Percentiles rank a stretch among this genome's conserved stretches.
Evolutionary conservation across 1,140 invertebrate genomes (phyloP).

Genomic region (Sarcophaga peregrina): DNA sequence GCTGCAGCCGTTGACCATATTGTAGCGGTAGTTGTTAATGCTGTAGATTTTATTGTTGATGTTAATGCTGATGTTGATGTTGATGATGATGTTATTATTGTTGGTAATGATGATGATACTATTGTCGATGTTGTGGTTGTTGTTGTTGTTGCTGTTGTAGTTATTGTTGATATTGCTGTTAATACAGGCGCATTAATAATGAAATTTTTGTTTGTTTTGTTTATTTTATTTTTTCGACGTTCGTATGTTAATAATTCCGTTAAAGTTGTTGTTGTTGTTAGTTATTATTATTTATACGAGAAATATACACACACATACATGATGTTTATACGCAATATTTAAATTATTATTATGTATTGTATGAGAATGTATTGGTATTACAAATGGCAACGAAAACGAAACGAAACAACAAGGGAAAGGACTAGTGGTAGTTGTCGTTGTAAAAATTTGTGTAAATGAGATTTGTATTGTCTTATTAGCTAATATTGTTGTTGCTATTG

Average conservation of each 20-base stretch:
- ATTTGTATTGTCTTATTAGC: no score
- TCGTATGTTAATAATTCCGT: background rate
- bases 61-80: slow-evolving; percentile 55
- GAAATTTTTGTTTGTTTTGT: slow-evolving; percentile 1
- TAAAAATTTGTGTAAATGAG: no score
- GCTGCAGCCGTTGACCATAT: slow-evolving; percentile 37
- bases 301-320: background rate
- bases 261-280: slow-evolving; percentile 17
- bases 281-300: background rate
- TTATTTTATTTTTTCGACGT: slow-evolving; percentile 28
- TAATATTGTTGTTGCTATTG: no score
- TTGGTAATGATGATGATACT: slow-evolving; percentile 54
- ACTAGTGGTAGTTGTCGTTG: no score
- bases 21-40: slow-evolving; percentile 56
- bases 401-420: no score
- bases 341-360: no score
- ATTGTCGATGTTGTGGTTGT: slow-evolving; percentile 55
- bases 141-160: slow-evolving; percentile 50
- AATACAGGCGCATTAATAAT: background rate
- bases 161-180: background rate
- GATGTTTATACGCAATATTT: no score
- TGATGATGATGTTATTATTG: slow-evolving; percentile 56
- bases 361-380: no score
- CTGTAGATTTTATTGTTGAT: slow-evolving; percentile 45
- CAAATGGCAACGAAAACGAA: no score